Conservation (phyloP, 2,888 invertebrate species). For the Leucania comma region DNA sequence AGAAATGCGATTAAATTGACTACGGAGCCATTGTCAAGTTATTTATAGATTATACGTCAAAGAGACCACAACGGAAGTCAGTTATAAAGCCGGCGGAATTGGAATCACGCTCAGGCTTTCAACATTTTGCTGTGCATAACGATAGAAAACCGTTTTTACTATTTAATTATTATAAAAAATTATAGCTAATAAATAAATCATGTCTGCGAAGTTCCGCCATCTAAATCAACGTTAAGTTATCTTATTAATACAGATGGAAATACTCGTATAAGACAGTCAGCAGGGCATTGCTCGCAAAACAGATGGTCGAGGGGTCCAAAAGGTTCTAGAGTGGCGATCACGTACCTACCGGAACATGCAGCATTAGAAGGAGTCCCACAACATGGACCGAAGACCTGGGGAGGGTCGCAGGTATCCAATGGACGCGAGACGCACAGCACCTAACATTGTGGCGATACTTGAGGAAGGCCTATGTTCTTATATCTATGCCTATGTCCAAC, state of each 20-base stretch:
- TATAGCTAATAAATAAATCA: background rate
- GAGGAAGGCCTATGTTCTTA: too few relatives aligned
- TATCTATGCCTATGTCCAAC: too few relatives aligned
- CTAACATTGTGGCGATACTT: too few relatives aligned
- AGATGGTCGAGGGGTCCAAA: too few relatives aligned
- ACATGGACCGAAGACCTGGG: too few relatives aligned
- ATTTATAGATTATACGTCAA: slow-evolving; percentile 44
- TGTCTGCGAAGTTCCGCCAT: background rate
- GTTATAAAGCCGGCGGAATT: slow-evolving; percentile 28
- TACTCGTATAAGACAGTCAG: too few relatives aligned
- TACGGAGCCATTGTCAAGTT: slow-evolving; percentile 31
- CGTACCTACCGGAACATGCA: too few relatives aligned
- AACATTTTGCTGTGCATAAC: background rate
- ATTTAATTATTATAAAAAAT: slow-evolving; percentile 1
- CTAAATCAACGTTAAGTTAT: background rate
- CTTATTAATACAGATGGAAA: background rate
- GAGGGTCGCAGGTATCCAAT: too few relatives aligned
- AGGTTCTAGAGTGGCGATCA: too few relatives aligned
- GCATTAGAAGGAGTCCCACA: too few relatives aligned
- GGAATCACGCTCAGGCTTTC: slow-evolving; percentile 13
- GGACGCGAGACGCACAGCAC: too few relatives aligned
- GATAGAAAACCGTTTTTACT: slow-evolving; percentile 5
- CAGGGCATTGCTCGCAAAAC: too few relatives aligned
- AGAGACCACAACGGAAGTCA: slow-evolving; percentile 25
- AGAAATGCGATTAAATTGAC: slow-evolving; percentile 29